Percentiles rank a stretch among this genome's conserved stretches.
Evolutionary conservation across 2,113 vertebrate genomes (phyloP).

Genomic region (Muntiacus reevesi): DNA sequence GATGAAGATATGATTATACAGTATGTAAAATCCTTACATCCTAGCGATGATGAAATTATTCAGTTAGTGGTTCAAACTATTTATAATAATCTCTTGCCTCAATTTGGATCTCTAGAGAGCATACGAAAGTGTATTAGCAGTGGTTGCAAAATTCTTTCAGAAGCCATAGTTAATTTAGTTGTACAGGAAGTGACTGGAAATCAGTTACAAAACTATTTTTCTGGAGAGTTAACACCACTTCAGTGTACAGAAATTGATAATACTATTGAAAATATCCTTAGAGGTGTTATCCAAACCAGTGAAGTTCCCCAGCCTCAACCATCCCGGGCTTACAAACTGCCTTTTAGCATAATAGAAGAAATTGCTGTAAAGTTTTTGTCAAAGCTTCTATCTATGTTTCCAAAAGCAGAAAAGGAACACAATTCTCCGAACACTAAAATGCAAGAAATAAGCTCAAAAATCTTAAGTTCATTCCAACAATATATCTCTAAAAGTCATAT

Average conservation of each 20-base stretch:
- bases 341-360: slow-evolving; percentile 53
- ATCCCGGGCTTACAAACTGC: neutral
- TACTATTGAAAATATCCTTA: slow-evolving; percentile 24
- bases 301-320: neutral
- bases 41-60: slow-evolving; percentile 27
- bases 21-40: slow-evolving; percentile 32
- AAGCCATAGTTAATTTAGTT: slow-evolving; percentile 40
- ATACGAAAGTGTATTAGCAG: slow-evolving; percentile 36
- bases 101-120: slow-evolving; percentile 21
- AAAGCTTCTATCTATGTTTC: slow-evolving; percentile 48
- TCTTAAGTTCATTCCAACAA: slow-evolving; percentile 48
- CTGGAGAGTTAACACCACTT: neutral
- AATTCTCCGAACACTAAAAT: neutral
- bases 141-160: slow-evolving; percentile 43
- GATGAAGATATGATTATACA: neutral
- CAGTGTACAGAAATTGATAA: neutral
- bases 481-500: slow-evolving; percentile 39
- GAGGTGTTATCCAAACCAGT: neutral
- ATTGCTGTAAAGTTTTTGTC: slow-evolving; percentile 33
- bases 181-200: slow-evolving; percentile 38
- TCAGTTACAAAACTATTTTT: slow-evolving; percentile 58
- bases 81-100: slow-evolving; percentile 45
- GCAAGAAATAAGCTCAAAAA: slow-evolving; percentile 34
- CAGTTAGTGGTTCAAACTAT: slow-evolving; percentile 41
- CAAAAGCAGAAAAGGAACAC: neutral